Conservation (phyloP, 2,888 invertebrate species). For the Alsophila aescularia region DNA sequence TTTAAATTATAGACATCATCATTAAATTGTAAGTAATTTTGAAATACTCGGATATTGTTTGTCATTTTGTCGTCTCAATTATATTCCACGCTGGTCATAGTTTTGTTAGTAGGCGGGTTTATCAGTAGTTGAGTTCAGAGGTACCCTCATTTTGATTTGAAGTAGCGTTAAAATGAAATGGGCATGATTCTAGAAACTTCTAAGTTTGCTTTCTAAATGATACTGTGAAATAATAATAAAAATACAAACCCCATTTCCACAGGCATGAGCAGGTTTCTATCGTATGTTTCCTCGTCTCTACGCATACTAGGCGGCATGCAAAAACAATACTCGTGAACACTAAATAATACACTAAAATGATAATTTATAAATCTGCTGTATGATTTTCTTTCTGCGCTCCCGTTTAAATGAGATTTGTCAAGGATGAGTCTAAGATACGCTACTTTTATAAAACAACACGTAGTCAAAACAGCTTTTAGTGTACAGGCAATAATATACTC, state of each 20-base stretch:
- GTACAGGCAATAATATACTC: slow-evolving; percentile 43
- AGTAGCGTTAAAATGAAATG: slow-evolving; percentile 4
- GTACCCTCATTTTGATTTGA: background rate
- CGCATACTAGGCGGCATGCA: slow-evolving; percentile 79
- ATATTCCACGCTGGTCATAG: too few species aligned
- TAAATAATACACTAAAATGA: slow-evolving; percentile 30
- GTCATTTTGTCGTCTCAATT: too few species aligned
- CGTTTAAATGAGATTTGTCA: slow-evolving; percentile 5
- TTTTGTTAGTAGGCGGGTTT: background rate
- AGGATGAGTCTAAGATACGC: background rate
- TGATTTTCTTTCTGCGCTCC: background rate
- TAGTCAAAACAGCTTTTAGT: slow-evolving; percentile 2
- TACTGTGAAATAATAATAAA: slow-evolving; percentile 19
- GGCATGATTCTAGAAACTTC: slow-evolving; percentile 7
- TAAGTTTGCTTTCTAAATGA: slow-evolving; percentile 3
- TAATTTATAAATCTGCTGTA: background rate
- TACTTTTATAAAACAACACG: slow-evolving; percentile 4
- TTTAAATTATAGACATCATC: too few species aligned
- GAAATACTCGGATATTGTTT: too few species aligned
- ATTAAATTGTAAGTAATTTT: too few species aligned
- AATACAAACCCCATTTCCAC: slow-evolving; percentile 80
- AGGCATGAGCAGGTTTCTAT: slow-evolving; percentile 69
- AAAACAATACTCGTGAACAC: slow-evolving; percentile 65
- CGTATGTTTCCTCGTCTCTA: slow-evolving; percentile 66
- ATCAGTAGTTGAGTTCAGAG: background rate